Evolutionary conservation across 2,888 invertebrate genomes (phyloP).

Genomic region (Scaptomyza polygonia): DNA sequence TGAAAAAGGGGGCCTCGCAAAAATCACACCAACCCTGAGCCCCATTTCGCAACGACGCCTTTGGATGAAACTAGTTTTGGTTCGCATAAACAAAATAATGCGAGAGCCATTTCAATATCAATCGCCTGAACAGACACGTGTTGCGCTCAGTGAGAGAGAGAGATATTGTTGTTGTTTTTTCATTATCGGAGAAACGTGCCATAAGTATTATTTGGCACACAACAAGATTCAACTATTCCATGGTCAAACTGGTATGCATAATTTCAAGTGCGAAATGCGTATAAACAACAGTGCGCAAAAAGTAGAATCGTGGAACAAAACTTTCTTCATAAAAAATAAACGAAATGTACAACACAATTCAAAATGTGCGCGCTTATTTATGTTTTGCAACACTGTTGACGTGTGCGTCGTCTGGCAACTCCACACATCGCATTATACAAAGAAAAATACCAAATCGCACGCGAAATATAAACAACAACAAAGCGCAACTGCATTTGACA

Average conservation of each 20-base stretch:
- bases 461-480: constrained; percentile 54
- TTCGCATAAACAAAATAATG: constrained; percentile 22
- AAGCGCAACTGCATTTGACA: constrained; percentile 55
- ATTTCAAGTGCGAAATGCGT: constrained; percentile 17
- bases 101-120: constrained; percentile 18
- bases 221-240: constrained; percentile 20
- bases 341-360: constrained; percentile 1
- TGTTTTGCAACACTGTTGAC: constrained; percentile 14
- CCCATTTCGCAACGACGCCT: constrained; percentile 50
- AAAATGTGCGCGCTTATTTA: constrained; percentile 5
- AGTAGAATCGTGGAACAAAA: too few relatives aligned
- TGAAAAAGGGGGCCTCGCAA: constrained; percentile 28
- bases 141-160: constrained; percentile 52
- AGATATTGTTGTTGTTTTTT: constrained; percentile 11
- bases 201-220: constrained; percentile 28
- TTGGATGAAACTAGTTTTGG: constrained; percentile 60
- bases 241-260: constrained; percentile 24
- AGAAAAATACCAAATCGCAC: constrained; percentile 34
- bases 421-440: not conserved
- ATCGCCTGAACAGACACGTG: constrained; percentile 62
- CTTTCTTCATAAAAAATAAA: too few relatives aligned
- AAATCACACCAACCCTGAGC: constrained; percentile 49
- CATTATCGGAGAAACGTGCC: constrained; percentile 45
- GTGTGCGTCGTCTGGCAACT: constrained; percentile 13
- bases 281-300: not conserved